Evolutionary conservation across 2,113 vertebrate genomes (phyloP).

Genomic region (Solea solea): DNA sequence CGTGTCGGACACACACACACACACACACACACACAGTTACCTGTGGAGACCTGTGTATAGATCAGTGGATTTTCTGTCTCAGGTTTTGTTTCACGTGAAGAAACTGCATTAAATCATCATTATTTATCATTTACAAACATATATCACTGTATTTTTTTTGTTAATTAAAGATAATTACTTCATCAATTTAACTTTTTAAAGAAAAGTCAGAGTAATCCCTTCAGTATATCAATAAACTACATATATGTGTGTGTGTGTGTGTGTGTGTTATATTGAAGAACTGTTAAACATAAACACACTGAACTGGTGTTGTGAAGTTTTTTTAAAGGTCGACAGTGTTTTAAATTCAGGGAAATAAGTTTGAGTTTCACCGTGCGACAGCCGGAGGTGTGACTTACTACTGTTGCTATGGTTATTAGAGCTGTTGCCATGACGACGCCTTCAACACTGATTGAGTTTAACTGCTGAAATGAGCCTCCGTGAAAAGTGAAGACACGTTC

Average conservation of each 20-base stretch:
- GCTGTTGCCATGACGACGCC: not conserved
- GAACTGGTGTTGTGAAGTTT: not conserved
- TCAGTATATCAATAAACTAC: too few species aligned
- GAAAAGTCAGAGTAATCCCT: too few species aligned
- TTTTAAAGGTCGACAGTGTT: not conserved
- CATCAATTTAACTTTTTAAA: too few species aligned
- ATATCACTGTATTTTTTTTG: too few species aligned
- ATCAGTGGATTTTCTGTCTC: not conserved
- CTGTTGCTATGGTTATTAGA: constrained; percentile 4
- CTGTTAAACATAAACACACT: not conserved
- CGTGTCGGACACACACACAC: constrained; percentile 40
- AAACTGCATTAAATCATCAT: not conserved
- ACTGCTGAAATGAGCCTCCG: not conserved
- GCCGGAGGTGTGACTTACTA: not conserved
- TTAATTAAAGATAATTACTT: too few species aligned
- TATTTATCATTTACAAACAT: too few species aligned
- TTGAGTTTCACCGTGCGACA: not conserved
- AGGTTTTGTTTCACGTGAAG: not conserved
- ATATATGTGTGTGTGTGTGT: too few species aligned
- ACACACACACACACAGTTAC: constrained; percentile 33
- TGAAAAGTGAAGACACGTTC: too few species aligned
- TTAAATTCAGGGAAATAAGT: not conserved
- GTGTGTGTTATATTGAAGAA: not conserved
- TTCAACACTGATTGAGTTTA: not conserved
- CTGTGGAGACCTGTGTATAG: constrained; percentile 36